Evolutionary conservation across 1,140 invertebrate genomes (phyloP).

Genomic region (Prorops nasuta): DNA sequence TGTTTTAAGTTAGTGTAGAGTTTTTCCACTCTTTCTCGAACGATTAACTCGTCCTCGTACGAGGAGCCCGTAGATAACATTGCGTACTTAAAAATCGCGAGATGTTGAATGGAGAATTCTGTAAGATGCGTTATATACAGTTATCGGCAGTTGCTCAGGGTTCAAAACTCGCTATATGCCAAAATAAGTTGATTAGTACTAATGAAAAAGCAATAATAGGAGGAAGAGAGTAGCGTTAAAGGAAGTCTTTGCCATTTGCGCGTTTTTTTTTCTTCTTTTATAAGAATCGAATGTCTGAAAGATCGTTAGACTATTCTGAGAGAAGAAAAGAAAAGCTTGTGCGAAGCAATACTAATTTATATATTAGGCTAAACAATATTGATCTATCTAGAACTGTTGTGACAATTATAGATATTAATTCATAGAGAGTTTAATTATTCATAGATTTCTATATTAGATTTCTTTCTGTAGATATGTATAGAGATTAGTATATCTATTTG

Average conservation of each 20-base stretch:
- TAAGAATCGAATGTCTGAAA: too few relatives aligned
- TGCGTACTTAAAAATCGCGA: background rate
- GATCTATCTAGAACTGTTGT: conserved; percentile 42
- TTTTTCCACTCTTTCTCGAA: too few relatives aligned
- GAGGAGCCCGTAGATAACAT: too few relatives aligned
- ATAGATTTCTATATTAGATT: conserved; percentile 53
- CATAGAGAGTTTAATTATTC: conserved; percentile 55
- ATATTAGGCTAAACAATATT: conserved; percentile 27
- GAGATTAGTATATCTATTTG: too few relatives aligned
- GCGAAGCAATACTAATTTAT: too few relatives aligned
- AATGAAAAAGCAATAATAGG: conserved; percentile 53
- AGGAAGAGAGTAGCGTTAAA: conserved; percentile 30
- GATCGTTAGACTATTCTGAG: too few relatives aligned
- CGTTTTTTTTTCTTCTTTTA: too few relatives aligned
- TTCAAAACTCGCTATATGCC: conserved; percentile 49
- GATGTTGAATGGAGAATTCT: too few relatives aligned
- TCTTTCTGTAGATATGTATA: conserved; percentile 56
- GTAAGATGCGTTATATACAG: too few relatives aligned
- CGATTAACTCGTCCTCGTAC: too few relatives aligned
- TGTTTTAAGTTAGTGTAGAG: too few relatives aligned
- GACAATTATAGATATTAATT: conserved; percentile 49
- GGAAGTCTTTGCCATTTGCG: conserved; percentile 19
- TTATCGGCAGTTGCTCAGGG: conserved; percentile 41
- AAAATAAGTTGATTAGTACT: conserved; percentile 47
- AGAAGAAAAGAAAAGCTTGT: too few relatives aligned